phyloP scores from a whole-genome alignment of 2,888 invertebrate genomes.

The Adelognathus sp. region DNA sequence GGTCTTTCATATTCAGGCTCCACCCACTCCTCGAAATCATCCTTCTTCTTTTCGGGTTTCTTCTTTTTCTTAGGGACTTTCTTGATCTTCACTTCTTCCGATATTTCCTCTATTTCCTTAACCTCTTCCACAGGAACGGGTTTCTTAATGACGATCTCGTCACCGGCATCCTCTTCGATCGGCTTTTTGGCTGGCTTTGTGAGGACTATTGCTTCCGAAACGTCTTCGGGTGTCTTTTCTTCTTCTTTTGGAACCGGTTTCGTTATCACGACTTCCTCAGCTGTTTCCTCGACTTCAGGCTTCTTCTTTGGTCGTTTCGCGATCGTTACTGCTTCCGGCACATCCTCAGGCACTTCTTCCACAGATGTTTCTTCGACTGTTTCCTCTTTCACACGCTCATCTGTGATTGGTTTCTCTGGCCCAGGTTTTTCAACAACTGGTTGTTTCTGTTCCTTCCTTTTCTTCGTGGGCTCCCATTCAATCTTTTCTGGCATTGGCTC shows the following conservation, averaged over 20 bases:
- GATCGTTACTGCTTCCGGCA: constrained; percentile 63
- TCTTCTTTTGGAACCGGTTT: constrained; percentile 66
- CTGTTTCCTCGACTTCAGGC: constrained; percentile 66
- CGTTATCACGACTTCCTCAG: constrained; percentile 65
- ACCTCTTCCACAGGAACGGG: constrained; percentile 75
- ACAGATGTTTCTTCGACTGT: constrained; percentile 47
- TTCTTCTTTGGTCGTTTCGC: constrained; percentile 69
- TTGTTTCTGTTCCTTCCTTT: constrained; percentile 68
- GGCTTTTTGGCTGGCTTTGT: constrained; percentile 75
- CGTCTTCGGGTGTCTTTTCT: constrained; percentile 65
- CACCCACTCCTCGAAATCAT: constrained; percentile 69
- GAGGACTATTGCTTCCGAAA: constrained; percentile 48
- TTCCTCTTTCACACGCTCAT: no score
- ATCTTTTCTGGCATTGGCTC: no score
- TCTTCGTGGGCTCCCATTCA: constrained; percentile 72
- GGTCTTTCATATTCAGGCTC: constrained; percentile 59
- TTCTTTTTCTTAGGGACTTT: constrained; percentile 76
- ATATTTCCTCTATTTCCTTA: constrained; percentile 65
- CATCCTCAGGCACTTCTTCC: constrained; percentile 61
- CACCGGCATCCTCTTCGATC: constrained; percentile 81
- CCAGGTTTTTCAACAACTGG: constrained; percentile 60
- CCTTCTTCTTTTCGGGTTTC: constrained; percentile 63
- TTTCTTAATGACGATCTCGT: constrained; percentile 75
- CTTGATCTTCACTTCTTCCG: constrained; percentile 66
- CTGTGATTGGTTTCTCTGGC: constrained; percentile 60